Base-by-base conservation (phyloP, 2,113 vertebrate species). In the Ardeotis arabs region DNA sequence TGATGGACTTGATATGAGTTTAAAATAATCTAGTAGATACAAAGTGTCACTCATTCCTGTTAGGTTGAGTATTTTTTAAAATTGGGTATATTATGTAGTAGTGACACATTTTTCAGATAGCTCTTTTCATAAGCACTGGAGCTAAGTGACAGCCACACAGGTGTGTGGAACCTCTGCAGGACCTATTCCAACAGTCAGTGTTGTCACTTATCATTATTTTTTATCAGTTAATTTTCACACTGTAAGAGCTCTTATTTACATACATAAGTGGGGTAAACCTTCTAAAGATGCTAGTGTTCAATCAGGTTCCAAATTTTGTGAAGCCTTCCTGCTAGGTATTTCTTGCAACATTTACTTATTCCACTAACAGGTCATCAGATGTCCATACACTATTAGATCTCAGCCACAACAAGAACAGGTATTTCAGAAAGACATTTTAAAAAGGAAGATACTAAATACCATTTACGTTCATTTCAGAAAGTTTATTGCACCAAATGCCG, bases 401-500 rank as follows among this genome's bases (percentile, higher is more conserved):
- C 25, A 31, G 21, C 50, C 50, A 67, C 47, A 68, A 24, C 2
- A 24, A 25, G 24, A 45, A 20, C 37, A 62, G 20, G 18, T 16
- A 49, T 45, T 87, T 52, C 9, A 83, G 31, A 69, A 79, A 24
- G 8, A 60, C 37, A 28, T 17, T 81, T 69, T 58, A 9, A 59
- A 75, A 96, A 95, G n/a, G 72, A 96, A 92, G 58, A 95, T 79
- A 87, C 29, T 15, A 87, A 95, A 72, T 62, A 94, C 90, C 79
- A 81, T 22, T 88, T 64, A 76, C 3, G 1, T 84, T 96, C 64
- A 97, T 96, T 97, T 97, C 90, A 97, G 97, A 96, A 97, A 95
- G 84, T 98, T 98, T 98, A 98, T 98, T 98, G 98, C 98, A 98
- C 98, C 97, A 98, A 98, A 98, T 97, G 97, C 95, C 79, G 96